These are phyloP conservation scores for Acanthococcus lagerstroemiae DNA, from an alignment of 2,888 invertebrate genomes.

Conservation along the genomic window DNA sequence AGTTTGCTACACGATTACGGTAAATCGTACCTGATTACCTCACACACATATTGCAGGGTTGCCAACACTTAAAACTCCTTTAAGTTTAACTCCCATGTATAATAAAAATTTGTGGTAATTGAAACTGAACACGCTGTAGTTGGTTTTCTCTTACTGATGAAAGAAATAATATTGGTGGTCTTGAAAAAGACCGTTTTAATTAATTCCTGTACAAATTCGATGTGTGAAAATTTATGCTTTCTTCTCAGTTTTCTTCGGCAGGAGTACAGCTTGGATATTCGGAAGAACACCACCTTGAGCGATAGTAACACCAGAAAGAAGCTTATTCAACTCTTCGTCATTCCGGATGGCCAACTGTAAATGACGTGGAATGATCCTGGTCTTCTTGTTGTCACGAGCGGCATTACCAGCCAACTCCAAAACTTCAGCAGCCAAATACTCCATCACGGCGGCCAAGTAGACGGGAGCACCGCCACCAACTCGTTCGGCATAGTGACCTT, in stretches of 20 bases:
- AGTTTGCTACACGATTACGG: too few relatives aligned
- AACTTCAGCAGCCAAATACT: constrained; percentile 59
- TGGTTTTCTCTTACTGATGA: too few relatives aligned
- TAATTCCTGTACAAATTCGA: background rate
- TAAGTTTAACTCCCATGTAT: too few relatives aligned
- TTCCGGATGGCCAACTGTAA: constrained; percentile 68
- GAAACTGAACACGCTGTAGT: too few relatives aligned
- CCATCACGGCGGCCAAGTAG: constrained; percentile 50
- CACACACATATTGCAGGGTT: too few relatives aligned
- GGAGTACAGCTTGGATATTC: constrained; percentile 42
- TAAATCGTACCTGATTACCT: too few relatives aligned
- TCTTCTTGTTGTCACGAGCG: constrained; percentile 56
- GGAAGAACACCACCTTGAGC: constrained; percentile 77
- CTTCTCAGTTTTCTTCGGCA: constrained; percentile 37
- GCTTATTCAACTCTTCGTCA: constrained; percentile 70
- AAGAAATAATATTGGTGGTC: constrained; percentile 14
- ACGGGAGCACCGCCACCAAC: constrained; percentile 48
- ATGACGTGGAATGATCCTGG: constrained; percentile 65
- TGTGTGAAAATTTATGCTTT: constrained; percentile 29
- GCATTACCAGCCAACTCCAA: constrained; percentile 54
- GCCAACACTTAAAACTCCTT: too few relatives aligned
- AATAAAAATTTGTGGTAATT: too few relatives aligned
- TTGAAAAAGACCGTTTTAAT: constrained; percentile 22
- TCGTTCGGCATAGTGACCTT: constrained; percentile 52
- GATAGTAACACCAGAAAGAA: constrained; percentile 67